phyloP scores from a whole-genome alignment of 2,888 invertebrate species.

The Drosophila antonietae region DNA sequence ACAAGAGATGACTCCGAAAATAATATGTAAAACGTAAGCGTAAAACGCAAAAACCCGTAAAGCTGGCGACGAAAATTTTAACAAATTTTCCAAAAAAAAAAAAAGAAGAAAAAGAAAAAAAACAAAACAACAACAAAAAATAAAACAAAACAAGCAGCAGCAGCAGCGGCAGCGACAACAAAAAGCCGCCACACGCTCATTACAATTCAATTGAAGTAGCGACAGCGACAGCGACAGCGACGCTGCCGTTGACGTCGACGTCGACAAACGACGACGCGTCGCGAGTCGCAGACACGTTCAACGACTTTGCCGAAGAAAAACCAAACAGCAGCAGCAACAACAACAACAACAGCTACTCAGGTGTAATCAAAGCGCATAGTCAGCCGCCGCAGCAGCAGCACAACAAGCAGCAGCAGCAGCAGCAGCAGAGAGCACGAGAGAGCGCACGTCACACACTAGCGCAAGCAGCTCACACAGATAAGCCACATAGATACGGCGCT shows the following conservation, averaged over 20 bases:
- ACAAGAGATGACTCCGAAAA: conserved; percentile 33
- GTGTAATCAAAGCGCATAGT: conserved; percentile 77
- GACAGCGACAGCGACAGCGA: conserved; percentile 36
- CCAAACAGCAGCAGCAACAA: conserved; percentile 70
- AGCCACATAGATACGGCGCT: conserved; percentile 48
- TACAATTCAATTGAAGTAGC: conserved; percentile 60
- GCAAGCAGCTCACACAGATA: conserved; percentile 63
- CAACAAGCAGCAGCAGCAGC: conserved; percentile 12
- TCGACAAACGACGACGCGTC: conserved; percentile 17
- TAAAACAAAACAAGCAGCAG: conserved; percentile 23
- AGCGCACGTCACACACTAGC: conserved; percentile 19
- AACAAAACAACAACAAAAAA: background rate
- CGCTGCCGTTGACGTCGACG: conserved; percentile 27
- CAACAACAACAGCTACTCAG: conserved; percentile 59
- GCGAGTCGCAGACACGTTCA: conserved; percentile 68
- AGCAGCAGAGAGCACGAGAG: conserved; percentile 37
- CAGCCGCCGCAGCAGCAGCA: conserved; percentile 56
- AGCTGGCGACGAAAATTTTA: conserved; percentile 80
- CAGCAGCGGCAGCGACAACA: conserved; percentile 27
- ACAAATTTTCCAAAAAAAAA: conserved; percentile 66
- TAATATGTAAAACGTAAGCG: conserved; percentile 58
- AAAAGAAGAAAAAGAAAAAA: conserved; percentile 25
- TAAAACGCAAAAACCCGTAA: conserved; percentile 66
- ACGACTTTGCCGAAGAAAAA: conserved; percentile 74
- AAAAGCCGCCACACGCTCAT: conserved; percentile 65